Base-by-base conservation (phyloP, 2,888 invertebrate species). In the Caenorhabditis imperialis region DNA sequence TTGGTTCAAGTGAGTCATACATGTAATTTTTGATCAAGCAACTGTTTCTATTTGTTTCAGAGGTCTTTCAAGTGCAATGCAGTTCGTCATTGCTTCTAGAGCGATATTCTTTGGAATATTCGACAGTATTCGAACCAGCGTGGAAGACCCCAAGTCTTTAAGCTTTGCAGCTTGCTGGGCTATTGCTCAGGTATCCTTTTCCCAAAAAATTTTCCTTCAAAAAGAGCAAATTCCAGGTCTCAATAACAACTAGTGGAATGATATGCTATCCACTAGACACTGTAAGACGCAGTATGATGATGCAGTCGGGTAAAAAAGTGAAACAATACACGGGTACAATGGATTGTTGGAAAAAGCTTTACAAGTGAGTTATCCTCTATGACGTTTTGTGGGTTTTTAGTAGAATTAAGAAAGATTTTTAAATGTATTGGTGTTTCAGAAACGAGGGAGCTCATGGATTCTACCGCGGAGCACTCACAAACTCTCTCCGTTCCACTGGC, bases 61-160 rank as follows among this genome's bases (percentile, higher is more conserved):
- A 90, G 96, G 96, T 78, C 95, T 96, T 91, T 92, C 93, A 84
- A 94, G 95, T 84, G 96, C 96, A 60, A 94, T 96, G 79, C 95
- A 95, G 90, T 95, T 95, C 90, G 82, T 84, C 18, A 72, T 95
- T 87, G 94, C 95, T 90, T 96, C 96, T 91, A 93, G 95, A 89
- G 95, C 95, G 44, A 92, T 94, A 67, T 96, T 95, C 92, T 96
- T 96, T 90, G 95, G 95, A 77, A 93, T 95, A 92, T 96, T 94
- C 90, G 95, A 96, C 90, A 95, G 95, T 70, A 94, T 94, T 83
- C 94, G 94, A 89, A 94, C 94, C 88, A 93, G 94, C 89, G 94
- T 94, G 78, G 74, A 73, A 33, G 93, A 95, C 90, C 93, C 95
- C 85, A 94, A 94, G 92, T 93, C 93, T 90, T 94, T 95, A 58